These are phyloP conservation scores for Sebastes wilsoni DNA, from an alignment of 2,797 vertebrate species.

Conservation along the genomic window DNA sequence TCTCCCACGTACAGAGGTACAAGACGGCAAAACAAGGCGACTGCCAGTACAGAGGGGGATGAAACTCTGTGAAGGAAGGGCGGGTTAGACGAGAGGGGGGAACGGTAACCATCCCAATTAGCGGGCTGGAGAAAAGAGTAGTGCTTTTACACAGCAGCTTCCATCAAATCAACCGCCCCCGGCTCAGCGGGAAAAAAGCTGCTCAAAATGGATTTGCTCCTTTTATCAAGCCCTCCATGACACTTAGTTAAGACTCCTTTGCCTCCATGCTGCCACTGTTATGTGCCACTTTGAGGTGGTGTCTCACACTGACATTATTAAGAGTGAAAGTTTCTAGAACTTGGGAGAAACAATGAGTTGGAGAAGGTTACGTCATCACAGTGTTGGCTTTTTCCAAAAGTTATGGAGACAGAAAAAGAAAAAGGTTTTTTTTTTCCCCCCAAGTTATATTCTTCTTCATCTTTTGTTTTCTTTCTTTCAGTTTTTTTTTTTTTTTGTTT, in stretches of 20 bases:
- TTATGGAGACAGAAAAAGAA: constrained; percentile 47
- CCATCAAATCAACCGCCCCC: constrained; percentile 72
- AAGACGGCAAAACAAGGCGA: constrained; percentile 49
- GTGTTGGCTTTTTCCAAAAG: constrained; percentile 61
- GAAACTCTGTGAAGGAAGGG: constrained; percentile 42
- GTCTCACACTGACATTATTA: constrained; percentile 65
- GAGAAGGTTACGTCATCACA: constrained; percentile 62
- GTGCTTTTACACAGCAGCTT: constrained; percentile 63
- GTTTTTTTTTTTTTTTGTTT: background rate
- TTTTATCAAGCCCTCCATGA: constrained; percentile 78
- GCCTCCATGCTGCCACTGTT: constrained; percentile 65
- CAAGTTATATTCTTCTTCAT: constrained; percentile 53
- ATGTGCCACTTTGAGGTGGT: constrained; percentile 68
- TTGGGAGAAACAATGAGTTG: constrained; percentile 52
- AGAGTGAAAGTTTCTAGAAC: constrained; percentile 66
- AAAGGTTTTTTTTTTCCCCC: background rate
- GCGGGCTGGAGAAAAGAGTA: constrained; percentile 68
- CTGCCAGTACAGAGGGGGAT: constrained; percentile 47
- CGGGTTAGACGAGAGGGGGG: constrained; percentile 54
- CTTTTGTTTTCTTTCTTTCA: constrained; percentile 55
- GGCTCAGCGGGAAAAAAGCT: constrained; percentile 65
- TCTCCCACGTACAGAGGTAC: constrained; percentile 28
- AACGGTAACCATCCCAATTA: constrained; percentile 76
- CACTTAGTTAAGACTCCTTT: constrained; percentile 75
- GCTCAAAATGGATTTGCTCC: constrained; percentile 72